Conservation (phyloP, 2,888 invertebrate genomes). For the Drosophila pegasa region DNA sequence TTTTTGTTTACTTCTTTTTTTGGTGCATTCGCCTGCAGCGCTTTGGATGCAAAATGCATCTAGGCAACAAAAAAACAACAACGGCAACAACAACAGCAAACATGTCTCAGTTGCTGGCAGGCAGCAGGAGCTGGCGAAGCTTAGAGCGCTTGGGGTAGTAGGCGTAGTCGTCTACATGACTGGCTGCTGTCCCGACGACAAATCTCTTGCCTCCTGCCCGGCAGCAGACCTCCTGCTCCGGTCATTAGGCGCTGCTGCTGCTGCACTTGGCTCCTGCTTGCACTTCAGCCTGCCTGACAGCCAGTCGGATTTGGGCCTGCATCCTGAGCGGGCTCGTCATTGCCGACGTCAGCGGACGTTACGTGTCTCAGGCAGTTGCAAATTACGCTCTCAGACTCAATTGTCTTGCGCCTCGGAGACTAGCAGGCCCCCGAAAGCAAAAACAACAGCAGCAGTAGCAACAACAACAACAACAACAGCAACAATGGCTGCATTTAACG, state of each 20-base stretch:
- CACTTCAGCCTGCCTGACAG: slow-evolving; percentile 45
- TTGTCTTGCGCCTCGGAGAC: slow-evolving; percentile 81
- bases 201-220: slow-evolving; percentile 5
- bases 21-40: slow-evolving; percentile 71
- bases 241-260: slow-evolving; percentile 72
- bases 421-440: slow-evolving; percentile 51
- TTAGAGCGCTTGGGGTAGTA: slow-evolving; percentile 41
- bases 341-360: slow-evolving; percentile 46
- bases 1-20: slow-evolving; percentile 55
- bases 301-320: slow-evolving; percentile 57
- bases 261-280: slow-evolving; percentile 65
- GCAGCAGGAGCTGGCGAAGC: slow-evolving; percentile 20
- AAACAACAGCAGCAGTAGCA: too few species aligned
- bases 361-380: slow-evolving; percentile 81
- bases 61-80: slow-evolving; percentile 54
- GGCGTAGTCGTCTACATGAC: slow-evolving; percentile 53
- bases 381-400: slow-evolving; percentile 82
- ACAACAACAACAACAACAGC: slow-evolving; percentile 47
- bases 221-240: slow-evolving; percentile 13
- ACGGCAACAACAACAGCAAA: slow-evolving; percentile 50
- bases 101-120: slow-evolving; percentile 61
- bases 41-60: slow-evolving; percentile 72
- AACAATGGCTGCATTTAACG: slow-evolving; percentile 75
- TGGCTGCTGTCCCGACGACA: slow-evolving; percentile 32
- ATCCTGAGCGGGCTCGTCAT: slow-evolving; percentile 69